Base-by-base conservation (phyloP, 2,113 vertebrate species). In the Chloroceryle aenea region DNA sequence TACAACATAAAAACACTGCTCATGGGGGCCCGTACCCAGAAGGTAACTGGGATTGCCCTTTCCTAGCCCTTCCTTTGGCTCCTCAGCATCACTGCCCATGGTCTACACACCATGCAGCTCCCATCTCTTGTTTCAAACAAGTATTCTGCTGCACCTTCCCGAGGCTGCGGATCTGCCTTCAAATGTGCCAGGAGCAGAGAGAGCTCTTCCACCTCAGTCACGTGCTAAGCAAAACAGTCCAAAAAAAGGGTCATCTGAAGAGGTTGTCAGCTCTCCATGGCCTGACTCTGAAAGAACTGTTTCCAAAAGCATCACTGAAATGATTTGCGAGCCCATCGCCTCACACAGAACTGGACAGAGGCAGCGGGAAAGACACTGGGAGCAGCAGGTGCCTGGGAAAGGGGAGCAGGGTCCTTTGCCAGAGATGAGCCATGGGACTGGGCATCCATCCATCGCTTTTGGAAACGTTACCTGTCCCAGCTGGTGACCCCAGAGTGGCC, bases 391-490 rank as follows among this genome's bases (percentile, higher is more conserved):
- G 59, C 55, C 32, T 50, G 8, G 69, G 30, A 58, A 38, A 2
- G 1, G 42, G 22, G 52, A 47, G 52, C 40, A 21, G 30, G 15
- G 27, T 32, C 64, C 83, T 48, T 8, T 4, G 4, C 76, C 27
- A 14, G 36, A 0, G 3, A 6, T 10, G 50, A 48, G 2, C 52
- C n/a, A 0, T 0, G 69, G 73, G 7, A 25, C 29, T 12, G 42
- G 73, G 47, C 10, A 2, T 34, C 48, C 89, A 10, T 10, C 76
- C 75, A 7, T 2, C 10, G 0, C 43, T 30, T 61, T 16, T 27
- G 68, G 78, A 21, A 36, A 5, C 0, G 0, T 4, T 6, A 9
- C 58, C 38, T 12, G 0, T 2, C 53, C 59, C 62, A 64, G 67
- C 56, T 56, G 56, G 40, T 36, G 38, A 1, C 19, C 75, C 78